A percentile compares a stretch with the other conserved stretches of the same genome.
Evolutionary conservation across 2,113 vertebrate genomes (phyloP).

Genomic region (Bambusicola thoracicus): DNA sequence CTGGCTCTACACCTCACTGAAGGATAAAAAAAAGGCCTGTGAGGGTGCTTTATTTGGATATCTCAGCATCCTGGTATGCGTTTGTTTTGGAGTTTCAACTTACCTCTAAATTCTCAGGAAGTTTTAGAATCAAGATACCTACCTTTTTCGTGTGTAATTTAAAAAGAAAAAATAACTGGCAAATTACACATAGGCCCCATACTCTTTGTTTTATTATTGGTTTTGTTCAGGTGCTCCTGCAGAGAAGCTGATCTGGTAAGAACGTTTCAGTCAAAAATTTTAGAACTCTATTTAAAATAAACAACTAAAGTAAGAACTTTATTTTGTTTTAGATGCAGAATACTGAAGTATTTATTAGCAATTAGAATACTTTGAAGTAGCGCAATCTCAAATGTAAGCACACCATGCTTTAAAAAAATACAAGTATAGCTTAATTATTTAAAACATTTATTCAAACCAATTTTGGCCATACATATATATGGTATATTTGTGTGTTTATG

Average conservation of each 20-base stretch:
- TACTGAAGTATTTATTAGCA: background rate
- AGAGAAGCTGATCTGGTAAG: background rate
- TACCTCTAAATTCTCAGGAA: background rate
- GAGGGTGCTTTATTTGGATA: background rate
- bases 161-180: background rate
- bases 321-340: conserved; percentile 13
- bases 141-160: background rate
- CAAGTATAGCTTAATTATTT: conserved; percentile 9
- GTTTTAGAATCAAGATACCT: background rate
- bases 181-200: background rate
- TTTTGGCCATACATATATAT: background rate
- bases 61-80: background rate
- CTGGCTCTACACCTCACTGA: background rate
- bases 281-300: background rate
- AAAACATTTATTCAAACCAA: conserved; percentile 47
- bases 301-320: background rate
- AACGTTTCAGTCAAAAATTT: background rate
- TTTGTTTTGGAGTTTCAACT: background rate
- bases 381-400: conserved; percentile 32
- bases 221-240: background rate
- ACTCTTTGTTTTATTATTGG: background rate
- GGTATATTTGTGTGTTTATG: background rate
- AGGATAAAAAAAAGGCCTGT: background rate
- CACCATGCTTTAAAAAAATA: conserved; percentile 29
- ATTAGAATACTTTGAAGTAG: conserved; percentile 25